A percentile compares a stretch with the other conserved stretches of the same genome.
phyloP scores from a whole-genome alignment of 64 coral and sea anemone species.

The Porites lutea region DNA sequence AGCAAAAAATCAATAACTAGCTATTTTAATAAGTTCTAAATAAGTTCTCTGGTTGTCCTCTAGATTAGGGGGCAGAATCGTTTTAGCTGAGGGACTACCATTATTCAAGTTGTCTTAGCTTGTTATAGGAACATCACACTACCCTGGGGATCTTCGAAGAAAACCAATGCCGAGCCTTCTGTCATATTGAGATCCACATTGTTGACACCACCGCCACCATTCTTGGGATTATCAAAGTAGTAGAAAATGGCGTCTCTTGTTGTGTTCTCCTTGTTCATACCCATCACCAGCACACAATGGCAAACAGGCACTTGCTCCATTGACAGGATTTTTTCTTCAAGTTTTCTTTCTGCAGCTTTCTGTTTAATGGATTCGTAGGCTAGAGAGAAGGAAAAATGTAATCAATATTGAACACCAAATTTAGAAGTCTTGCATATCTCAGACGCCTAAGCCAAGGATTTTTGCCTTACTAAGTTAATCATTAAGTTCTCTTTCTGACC shows the following conservation, averaged over 20 bases:
- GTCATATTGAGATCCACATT: not conserved
- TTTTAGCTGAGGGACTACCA: not conserved
- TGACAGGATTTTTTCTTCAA: not conserved
- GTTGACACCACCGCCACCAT: conserved; percentile 15
- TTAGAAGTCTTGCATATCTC: too few relatives aligned
- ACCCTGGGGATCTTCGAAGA: conserved; percentile 33
- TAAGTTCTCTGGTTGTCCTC: too few relatives aligned
- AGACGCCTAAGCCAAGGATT: too few relatives aligned
- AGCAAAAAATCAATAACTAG: not conserved
- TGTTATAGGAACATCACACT: not conserved
- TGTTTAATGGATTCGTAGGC: conserved; percentile 11
- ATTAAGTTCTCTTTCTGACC: too few relatives aligned
- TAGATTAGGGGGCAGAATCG: too few relatives aligned
- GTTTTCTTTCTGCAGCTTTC: not conserved
- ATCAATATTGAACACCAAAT: too few relatives aligned
- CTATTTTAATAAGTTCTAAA: not conserved
- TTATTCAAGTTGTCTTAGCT: not conserved
- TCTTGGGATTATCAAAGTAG: conserved; percentile 33
- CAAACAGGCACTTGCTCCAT: conserved; percentile 13
- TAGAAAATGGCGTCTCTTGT: not conserved
- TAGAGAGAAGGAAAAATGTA: not conserved
- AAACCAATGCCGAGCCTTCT: conserved; percentile 19
- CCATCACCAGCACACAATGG: not conserved
- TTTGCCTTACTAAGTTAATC: too few relatives aligned
- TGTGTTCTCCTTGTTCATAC: conserved; percentile 3